Evolutionary conservation across 2,888 invertebrate genomes (phyloP), one percentile per base, ranked within the genome.

Genomic region (Sinhomidia bicolor): DNA sequence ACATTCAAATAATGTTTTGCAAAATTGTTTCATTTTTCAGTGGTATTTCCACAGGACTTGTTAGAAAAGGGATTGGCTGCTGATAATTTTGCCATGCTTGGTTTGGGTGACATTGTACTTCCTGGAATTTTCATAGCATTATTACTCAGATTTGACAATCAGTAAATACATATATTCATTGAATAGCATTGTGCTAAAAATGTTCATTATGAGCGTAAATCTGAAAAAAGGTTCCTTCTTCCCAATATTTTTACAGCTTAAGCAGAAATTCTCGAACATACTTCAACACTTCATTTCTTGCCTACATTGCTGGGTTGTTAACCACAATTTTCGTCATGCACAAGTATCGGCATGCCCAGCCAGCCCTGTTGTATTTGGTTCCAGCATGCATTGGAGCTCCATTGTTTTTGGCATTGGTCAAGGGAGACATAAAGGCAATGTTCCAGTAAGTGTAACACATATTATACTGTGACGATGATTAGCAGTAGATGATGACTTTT

Each of bases 111-210:
- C 94, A 99, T 99, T 93, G 99, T 99, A 44, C 98, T 99, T 91
- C 99, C 99, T 4, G 99, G 99, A 91, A 99, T 99, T 93, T 99
- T 99, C 94, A 99, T 99, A 93, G 99, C 99, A 0, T 95, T 99
- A 29, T 95, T 99, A 71, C 95, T 99, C 76, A 96, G 99, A 91
- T 99, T 99, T 94, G 99, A 99, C 94, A 95, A 96, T 93, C 95
- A 95, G 95, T 95, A 93, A 92, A 90, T 89, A 51, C 62, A 3
- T 5, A 44, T 36, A n/a, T n/a, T n/a, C n/a, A n/a, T n/a, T n/a
- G n/a, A n/a, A n/a, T n/a, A n/a, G n/a, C n/a, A n/a, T n/a, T n/a
- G n/a, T n/a, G n/a, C n/a, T n/a, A n/a, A n/a, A n/a, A n/a, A n/a
- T n/a, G n/a, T n/a, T n/a, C n/a, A n/a, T n/a, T n/a, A n/a, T n/a